A percentile compares a stretch with the other conserved stretches of the same genome.
Conservation (phyloP, 2,888 invertebrate species). For the Pseudanteris insignis region DNA sequence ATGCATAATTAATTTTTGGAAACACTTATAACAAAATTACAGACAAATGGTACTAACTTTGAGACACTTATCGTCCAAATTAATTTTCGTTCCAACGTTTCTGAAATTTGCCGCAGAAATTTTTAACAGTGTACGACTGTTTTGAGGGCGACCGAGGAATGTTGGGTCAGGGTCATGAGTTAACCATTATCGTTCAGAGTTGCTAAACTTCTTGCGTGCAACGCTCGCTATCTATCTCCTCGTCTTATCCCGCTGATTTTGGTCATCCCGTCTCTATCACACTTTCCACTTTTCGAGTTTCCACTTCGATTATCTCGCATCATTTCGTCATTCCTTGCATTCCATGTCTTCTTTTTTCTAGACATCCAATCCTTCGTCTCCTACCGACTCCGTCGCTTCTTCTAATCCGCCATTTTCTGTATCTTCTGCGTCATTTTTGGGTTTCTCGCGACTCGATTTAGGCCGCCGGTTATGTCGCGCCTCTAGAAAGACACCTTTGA, state of each 20-base stretch:
- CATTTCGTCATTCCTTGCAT: too few species aligned
- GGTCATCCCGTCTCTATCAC: conserved; percentile 12
- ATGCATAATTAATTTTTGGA: too few species aligned
- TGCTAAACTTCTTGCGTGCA: conserved; percentile 39
- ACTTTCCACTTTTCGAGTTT: conserved; percentile 13
- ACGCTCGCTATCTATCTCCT: conserved; percentile 16
- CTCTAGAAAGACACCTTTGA: conserved; percentile 43
- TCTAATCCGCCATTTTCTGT: conserved; percentile 16
- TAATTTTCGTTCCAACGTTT: too few species aligned
- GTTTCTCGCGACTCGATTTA: neutral
- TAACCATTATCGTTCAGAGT: conserved; percentile 46
- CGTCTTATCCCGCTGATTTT: neutral
- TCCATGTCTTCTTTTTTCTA: too few species aligned
- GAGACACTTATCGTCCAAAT: too few species aligned
- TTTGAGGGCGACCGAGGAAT: conserved; percentile 43
- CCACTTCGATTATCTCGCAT: too few species aligned
- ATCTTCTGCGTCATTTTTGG: conserved; percentile 3
- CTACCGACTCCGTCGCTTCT: conserved; percentile 7
- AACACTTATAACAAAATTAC: too few species aligned
- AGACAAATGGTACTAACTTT: too few species aligned
- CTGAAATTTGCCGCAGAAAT: too few species aligned
- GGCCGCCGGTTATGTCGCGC: conserved; percentile 28
- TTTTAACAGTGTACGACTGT: conserved; percentile 42
- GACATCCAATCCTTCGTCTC: too few species aligned
- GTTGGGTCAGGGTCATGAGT: conserved; percentile 43